Evolutionary conservation across 1,140 invertebrate species (phyloP).

Genomic region (Diachasmimorpha longicaudata): DNA sequence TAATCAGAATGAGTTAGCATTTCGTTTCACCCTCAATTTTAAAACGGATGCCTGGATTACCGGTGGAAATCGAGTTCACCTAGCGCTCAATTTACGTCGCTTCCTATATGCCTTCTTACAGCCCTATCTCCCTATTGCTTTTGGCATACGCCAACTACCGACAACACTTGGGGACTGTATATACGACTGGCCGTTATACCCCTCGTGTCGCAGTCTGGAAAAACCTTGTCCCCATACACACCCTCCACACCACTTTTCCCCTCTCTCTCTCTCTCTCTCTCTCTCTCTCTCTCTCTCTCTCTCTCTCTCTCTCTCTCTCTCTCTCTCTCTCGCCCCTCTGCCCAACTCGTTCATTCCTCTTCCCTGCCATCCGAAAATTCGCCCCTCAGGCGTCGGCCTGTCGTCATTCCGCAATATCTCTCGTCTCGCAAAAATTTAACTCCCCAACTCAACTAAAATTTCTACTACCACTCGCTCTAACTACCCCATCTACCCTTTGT

Average conservation of each 20-base stretch:
- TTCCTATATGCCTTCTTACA: conserved; percentile 62
- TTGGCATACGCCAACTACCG: neutral
- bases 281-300: neutral
- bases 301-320: neutral
- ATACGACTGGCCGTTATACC: neutral
- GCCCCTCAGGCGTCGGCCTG: conserved; percentile 9
- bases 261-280: neutral
- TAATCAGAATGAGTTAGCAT: conserved; percentile 33
- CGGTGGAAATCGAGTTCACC: conserved; percentile 58
- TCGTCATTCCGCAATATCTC: conserved; percentile 23
- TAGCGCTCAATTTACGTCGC: conserved; percentile 58
- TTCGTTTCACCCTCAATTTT: conserved; percentile 32
- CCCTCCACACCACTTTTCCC: neutral
- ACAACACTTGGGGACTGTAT: neutral
- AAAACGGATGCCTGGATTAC: conserved; percentile 55
- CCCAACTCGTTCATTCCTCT: neutral
- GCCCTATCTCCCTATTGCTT: neutral
- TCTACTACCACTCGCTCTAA: neutral
- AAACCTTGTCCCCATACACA: conserved; percentile 26
- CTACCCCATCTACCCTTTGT: neutral
- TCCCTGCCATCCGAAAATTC: conserved; percentile 12
- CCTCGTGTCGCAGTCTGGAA: conserved; percentile 17
- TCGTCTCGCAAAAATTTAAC: conserved; percentile 1
- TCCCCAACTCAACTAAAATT: conserved; percentile 1
- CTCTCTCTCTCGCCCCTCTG: neutral